Percentiles rank a stretch among this genome's conserved stretches.
Evolutionary conservation across 2,888 invertebrate species (phyloP).

Genomic region (Drosophila eohydei): DNA sequence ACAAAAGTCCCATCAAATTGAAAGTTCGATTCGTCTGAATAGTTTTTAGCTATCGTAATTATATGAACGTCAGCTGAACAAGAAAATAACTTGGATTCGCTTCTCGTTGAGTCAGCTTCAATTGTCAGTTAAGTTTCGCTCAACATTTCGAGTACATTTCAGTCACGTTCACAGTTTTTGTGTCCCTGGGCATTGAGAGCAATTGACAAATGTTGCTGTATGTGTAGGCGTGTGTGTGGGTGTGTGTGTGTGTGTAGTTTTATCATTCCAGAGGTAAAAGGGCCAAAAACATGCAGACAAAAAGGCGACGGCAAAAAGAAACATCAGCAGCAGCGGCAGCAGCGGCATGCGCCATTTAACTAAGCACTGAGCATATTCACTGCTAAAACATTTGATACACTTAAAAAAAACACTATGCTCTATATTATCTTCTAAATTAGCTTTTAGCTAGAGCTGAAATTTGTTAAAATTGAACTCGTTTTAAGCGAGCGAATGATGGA

Average conservation of each 20-base stretch:
- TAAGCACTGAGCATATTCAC: neutral
- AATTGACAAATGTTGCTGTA: conserved; percentile 9
- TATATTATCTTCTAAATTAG: neutral
- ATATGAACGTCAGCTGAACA: neutral
- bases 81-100: conserved; percentile 5
- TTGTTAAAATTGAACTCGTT: neutral
- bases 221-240: neutral
- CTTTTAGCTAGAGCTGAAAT: neutral
- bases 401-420: neutral
- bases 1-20: too few species aligned
- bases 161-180: conserved; percentile 12
- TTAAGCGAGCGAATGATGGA: neutral
- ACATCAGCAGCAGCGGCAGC: neutral
- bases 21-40: too few species aligned
- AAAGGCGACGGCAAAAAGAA: neutral
- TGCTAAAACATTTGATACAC: conserved; percentile 6
- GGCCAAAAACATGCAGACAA: conserved; percentile 1
- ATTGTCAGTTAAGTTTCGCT: conserved; percentile 3
- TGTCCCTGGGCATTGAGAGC: conserved; percentile 14
- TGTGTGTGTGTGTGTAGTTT: neutral
- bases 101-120: neutral
- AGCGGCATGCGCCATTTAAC: conserved; percentile 13
- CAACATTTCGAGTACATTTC: conserved; percentile 16
- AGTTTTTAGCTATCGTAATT: neutral
- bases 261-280: conserved; percentile 9